Percentiles rank a stretch among this genome's conserved stretches.
Conservation (phyloP, 1,140 invertebrate genomes). For the Brachionus calyciflorus region DNA sequence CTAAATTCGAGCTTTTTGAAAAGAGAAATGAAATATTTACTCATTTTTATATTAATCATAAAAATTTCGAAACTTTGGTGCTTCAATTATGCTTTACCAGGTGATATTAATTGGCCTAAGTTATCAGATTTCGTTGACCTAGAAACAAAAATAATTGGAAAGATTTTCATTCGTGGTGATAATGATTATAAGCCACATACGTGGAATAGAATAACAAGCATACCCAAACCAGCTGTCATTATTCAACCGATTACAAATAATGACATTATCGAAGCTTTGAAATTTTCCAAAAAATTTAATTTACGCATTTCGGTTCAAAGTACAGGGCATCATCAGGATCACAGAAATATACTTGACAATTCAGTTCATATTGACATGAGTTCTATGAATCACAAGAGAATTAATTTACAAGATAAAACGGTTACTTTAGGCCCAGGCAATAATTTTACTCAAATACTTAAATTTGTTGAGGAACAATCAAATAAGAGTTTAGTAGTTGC, state of each 20-base stretch:
- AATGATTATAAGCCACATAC: not conserved
- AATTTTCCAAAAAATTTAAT: conserved; percentile 24
- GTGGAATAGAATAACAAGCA: not conserved
- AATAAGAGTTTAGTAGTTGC: conserved; percentile 46
- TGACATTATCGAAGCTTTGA: not conserved
- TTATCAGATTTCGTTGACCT: not conserved
- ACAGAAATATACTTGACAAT: conserved; percentile 2
- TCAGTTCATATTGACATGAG: conserved; percentile 31
- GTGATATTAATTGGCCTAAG: conserved; percentile 1
- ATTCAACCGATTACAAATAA: not conserved
- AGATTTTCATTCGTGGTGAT: not conserved
- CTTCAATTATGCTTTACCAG: not conserved
- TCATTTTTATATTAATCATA: not conserved
- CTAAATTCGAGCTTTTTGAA: too few species aligned
- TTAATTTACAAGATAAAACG: conserved; percentile 2
- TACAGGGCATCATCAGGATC: not conserved
- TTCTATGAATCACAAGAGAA: conserved; percentile 5
- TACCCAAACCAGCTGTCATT: conserved; percentile 21
- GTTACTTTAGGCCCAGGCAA: conserved; percentile 1
- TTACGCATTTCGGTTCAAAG: not conserved
- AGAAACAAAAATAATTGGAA: not conserved
- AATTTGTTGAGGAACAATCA: conserved; percentile 47
- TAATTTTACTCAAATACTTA: conserved; percentile 13
- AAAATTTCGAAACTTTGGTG: not conserved
- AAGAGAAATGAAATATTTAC: not conserved